These are phyloP conservation scores for Lordiphosa fenestrarum DNA, from an alignment of 2,888 invertebrate genomes.

Conservation along the genomic window DNA sequence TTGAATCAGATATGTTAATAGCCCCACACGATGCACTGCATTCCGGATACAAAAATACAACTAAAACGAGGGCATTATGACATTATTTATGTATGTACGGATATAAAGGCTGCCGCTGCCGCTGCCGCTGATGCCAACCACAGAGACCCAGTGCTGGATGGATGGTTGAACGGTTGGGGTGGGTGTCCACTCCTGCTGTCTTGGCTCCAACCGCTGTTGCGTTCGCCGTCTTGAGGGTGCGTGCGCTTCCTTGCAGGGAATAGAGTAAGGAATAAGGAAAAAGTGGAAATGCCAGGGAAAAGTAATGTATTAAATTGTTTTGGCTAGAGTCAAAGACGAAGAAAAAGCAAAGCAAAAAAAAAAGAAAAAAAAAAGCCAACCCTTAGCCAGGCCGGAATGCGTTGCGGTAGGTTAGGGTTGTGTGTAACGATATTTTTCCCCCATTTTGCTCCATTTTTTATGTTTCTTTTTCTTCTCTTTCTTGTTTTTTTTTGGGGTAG, in stretches of 20 bases:
- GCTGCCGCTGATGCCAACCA: constrained; percentile 11
- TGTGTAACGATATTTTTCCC: constrained; percentile 16
- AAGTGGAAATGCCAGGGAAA: constrained; percentile 40
- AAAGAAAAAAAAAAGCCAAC: constrained; percentile 51
- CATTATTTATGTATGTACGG: constrained; percentile 55
- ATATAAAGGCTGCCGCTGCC: constrained; percentile 8
- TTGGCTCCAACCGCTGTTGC: not conserved
- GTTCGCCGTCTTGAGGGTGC: constrained; percentile 20
- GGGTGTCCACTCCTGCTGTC: no score
- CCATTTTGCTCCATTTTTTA: constrained; percentile 15
- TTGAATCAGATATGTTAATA: not conserved
- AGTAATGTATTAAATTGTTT: constrained; percentile 46
- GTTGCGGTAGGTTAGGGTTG: constrained; percentile 76
- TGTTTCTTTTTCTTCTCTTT: constrained; percentile 13
- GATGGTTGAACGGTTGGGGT: no score
- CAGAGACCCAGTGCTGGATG: constrained; percentile 4
- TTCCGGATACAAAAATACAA: constrained; percentile 24
- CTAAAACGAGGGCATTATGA: constrained; percentile 55
- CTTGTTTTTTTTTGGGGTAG: constrained; percentile 51
- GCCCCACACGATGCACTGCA: not conserved
- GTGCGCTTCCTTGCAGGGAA: constrained; percentile 12
- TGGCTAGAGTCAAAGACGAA: constrained; percentile 30
- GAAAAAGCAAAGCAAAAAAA: constrained; percentile 4
- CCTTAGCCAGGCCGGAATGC: constrained; percentile 68
- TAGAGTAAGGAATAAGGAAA: constrained; percentile 1